Base-by-base conservation (phyloP, 2,888 invertebrate species). In the Phyllotreta striolata region DNA sequence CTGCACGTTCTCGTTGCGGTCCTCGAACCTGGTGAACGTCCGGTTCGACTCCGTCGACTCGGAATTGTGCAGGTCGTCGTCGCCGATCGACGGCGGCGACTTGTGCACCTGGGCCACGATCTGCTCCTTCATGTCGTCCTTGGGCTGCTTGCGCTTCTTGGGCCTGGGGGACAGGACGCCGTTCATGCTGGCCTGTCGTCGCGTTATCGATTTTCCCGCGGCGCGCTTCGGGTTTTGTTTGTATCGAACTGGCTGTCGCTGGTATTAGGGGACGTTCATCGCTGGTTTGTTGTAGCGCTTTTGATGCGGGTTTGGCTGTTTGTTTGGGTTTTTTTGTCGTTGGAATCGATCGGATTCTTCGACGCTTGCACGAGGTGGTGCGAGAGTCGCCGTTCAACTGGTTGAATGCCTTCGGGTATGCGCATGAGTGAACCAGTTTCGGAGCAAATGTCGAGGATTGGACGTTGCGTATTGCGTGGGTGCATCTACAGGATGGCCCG, bases 91-190 rank as follows among this genome's bases (percentile, higher is more conserved):
- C 38, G 73, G 75, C 24, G 76, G 75, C 35, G 78, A 69, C 71
- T 79, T 79, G 67, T 81, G 81, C 55, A 82, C 82, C 70, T 80
- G 82, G 6, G 77, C 81, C 6, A 82, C 79, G 6, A 80, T 80
- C 70, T 81, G 81, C 66, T 79, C 77, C 64, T 79, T 79, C 72
- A 78, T 77, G 43, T 80, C 80, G 56, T 81, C 80, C 24, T 44
- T 79, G 71, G 77, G 79, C 65, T 74, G 76, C 69, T 77, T 76
- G 67, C 74, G 76, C 71, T 77, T 79, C 64, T 77, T 74, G 38
- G 78, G 68, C 55, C 76, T 73, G 13, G 78, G 76, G 40, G 76
- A 74, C 2, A 61, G 51, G 37, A 54, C 41, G 1, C 40, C 52
- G 44, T 62, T 65, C 65, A 65, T 62, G 52, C 35, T 35, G n/a